Percentiles rank a stretch among this genome's conserved stretches.
Conservation (phyloP, 2,113 vertebrate genomes). For the Thunnus maccoyii region DNA sequence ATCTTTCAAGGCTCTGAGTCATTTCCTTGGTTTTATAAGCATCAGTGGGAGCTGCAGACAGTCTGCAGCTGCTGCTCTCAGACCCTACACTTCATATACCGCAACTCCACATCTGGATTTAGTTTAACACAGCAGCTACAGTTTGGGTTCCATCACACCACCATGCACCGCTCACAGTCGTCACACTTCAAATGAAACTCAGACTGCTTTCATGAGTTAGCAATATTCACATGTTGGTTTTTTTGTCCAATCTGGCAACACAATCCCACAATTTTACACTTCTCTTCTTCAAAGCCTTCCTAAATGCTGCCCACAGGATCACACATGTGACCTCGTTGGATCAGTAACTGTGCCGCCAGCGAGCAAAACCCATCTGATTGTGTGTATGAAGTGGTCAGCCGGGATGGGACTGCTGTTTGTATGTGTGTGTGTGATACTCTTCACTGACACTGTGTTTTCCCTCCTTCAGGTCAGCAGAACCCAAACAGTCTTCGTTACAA, state of each 20-base stretch:
- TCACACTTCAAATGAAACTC: background rate
- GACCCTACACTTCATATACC: background rate
- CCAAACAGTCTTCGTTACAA: conserved; percentile 92
- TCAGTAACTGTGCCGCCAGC: too few relatives aligned
- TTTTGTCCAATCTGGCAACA: conserved; percentile 3
- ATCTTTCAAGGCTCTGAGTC: conserved; percentile 31
- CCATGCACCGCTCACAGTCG: background rate
- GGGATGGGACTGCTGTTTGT: background rate
- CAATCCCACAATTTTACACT: background rate
- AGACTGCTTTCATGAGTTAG: background rate
- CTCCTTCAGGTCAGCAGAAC: conserved; percentile 89
- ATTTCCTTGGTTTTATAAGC: conserved; percentile 57
- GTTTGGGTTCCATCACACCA: background rate
- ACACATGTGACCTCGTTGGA: too few relatives aligned
- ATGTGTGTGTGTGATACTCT: background rate
- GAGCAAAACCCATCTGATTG: too few relatives aligned
- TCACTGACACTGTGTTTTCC: background rate
- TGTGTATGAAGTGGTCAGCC: background rate
- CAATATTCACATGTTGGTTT: background rate
- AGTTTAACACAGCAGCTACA: background rate
- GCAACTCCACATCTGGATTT: conserved; percentile 44
- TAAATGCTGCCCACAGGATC: too few relatives aligned
- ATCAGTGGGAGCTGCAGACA: background rate
- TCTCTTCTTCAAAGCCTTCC: too few relatives aligned
- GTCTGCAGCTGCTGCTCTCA: conserved; percentile 39